A percentile compares a stretch with the other conserved stretches of the same genome.
Conservation (phyloP, 1,140 invertebrate species). For the Drosophila mauritiana region DNA sequence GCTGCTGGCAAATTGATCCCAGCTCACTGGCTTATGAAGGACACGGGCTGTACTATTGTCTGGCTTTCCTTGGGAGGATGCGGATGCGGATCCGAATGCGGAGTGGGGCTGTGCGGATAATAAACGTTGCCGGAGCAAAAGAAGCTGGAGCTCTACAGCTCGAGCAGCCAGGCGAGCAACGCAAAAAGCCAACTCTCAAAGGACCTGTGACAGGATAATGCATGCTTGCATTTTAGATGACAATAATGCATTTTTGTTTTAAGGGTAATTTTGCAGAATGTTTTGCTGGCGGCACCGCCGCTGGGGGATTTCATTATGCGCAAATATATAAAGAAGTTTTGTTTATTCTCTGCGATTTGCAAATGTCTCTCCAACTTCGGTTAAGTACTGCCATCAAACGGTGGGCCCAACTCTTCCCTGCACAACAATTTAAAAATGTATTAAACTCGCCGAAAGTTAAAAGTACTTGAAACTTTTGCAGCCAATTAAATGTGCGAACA, state of each 20-base stretch:
- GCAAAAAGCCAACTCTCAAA: conserved; percentile 79
- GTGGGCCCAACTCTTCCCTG: conserved; percentile 26
- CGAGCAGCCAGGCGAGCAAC: conserved; percentile 46
- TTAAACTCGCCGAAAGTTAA: conserved; percentile 37
- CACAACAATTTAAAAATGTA: conserved; percentile 73
- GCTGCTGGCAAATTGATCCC: conserved; percentile 82
- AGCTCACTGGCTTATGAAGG: conserved; percentile 79
- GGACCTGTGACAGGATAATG: conserved; percentile 84
- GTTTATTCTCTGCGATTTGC: conserved; percentile 61
- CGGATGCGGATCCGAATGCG: neutral
- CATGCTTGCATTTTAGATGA: conserved; percentile 84
- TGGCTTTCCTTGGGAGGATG: conserved; percentile 1
- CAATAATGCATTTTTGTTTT: conserved; percentile 84
- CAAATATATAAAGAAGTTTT: conserved; percentile 73
- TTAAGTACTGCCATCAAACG: conserved; percentile 33
- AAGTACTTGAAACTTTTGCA: conserved; percentile 74
- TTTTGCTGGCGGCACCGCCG: conserved; percentile 40
- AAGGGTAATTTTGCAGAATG: conserved; percentile 83
- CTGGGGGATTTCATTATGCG: conserved; percentile 69
- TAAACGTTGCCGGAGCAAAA: conserved; percentile 59
- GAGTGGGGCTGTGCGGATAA: conserved; percentile 38
- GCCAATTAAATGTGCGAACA: conserved; percentile 74
- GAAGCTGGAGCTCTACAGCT: conserved; percentile 15
- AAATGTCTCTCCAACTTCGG: conserved; percentile 33
- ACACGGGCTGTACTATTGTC: conserved; percentile 53